Evolutionary conservation across 2,797 vertebrate genomes (phyloP), one percentile per base, ranked within the genome.

Genomic region (Sebastes oblongus): DNA sequence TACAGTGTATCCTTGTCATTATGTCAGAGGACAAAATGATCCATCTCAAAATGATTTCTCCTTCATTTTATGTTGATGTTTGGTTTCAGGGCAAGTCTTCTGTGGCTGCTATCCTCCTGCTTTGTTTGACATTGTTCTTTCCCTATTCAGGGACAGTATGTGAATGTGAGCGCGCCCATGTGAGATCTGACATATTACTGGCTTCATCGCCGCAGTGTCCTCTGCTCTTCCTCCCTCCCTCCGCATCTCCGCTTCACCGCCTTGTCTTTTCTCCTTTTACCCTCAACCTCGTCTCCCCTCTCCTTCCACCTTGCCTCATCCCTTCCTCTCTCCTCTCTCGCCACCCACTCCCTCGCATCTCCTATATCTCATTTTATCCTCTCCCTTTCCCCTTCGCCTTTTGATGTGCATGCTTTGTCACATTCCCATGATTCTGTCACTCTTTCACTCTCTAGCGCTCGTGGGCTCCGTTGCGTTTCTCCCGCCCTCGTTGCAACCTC

Each of bases 331-430:
- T 3, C 72, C 66, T 80, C 46, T 73, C 72, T 24, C 24, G 3
- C 73, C 66, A 67, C 71, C 69, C 73, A 24, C 16, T 80, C 76
- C 68, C 80, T 80, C 3, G 30, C 72, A 46, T 59, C 58, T 69
- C 75, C 80, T 60, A 22, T 72, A 54, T 83, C 80, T 78, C 56
- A 11, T 73, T 79, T 81, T 75, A 76, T 87, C 86, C 69, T 55
- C 67, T 39, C 36, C 29, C 32, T 50, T 14, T 59, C 72, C 55
- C 62, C 83, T 68, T 65, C 7, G 71, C 83, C 81, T 89, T 54
- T 72, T 94, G 82, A 88, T 90, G 82, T 88, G 72, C 89, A 68
- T 84, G 86, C 90, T 93, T 91, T 91, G 88, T 93, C 91, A 93
- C 90, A 90, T 93, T 90, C 89, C 75, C 74, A 82, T 78, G 85